Conservation (phyloP, 2,113 vertebrate genomes). For the Protobothrops flavoviridis region DNA sequence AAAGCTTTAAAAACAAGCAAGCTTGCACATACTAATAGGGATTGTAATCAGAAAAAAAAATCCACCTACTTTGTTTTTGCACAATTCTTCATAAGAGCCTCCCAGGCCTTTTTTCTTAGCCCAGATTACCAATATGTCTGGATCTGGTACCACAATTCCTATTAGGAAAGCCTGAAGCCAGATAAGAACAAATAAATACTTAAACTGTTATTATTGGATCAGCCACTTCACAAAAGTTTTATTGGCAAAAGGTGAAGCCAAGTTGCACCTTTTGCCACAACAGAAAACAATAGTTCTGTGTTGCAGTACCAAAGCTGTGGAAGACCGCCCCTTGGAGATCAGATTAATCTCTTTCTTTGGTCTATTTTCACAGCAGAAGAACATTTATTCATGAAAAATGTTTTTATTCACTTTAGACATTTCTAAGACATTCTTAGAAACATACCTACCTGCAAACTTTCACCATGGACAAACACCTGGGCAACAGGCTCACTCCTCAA, state of each 20-base stretch:
- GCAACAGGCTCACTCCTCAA: constrained; percentile 82
- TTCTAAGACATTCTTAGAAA: not conserved
- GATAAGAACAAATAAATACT: not conserved
- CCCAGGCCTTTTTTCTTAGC: constrained; percentile 81
- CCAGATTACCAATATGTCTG: constrained; percentile 81
- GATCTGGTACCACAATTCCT: constrained; percentile 88
- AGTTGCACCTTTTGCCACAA: not conserved
- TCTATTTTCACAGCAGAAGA: not conserved
- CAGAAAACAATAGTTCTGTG: not conserved
- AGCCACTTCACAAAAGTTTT: not conserved
- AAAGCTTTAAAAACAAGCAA: not conserved
- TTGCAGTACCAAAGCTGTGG: not conserved
- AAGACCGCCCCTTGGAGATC: not conserved
- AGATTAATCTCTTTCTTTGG: not conserved
- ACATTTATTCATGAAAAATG: not conserved
- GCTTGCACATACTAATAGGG: not conserved
- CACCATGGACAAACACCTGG: constrained; percentile 94
- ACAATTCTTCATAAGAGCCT: constrained; percentile 85
- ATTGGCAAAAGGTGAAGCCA: not conserved
- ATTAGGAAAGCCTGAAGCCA: constrained; percentile 85
- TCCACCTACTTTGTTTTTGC: constrained; percentile 80
- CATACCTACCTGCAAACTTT: constrained; percentile 87
- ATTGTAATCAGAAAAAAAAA: not conserved
- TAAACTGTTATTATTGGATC: not conserved
- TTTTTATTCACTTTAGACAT: not conserved